phyloP scores from a whole-genome alignment of 1,140 invertebrate species.

The Brachionus paranguensis region DNA sequence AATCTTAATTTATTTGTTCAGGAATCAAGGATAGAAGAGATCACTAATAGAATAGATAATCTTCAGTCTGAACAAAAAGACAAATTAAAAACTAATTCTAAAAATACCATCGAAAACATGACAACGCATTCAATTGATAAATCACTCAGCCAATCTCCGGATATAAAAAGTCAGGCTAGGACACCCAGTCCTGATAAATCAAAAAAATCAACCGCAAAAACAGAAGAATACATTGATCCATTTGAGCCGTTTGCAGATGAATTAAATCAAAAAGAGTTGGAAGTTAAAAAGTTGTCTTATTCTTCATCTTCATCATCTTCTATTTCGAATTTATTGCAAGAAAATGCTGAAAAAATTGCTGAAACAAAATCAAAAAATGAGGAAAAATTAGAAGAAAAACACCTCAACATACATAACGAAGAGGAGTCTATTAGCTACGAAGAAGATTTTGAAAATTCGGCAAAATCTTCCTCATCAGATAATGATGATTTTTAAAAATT shows the following conservation, averaged over 20 bases:
- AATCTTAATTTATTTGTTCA: background rate
- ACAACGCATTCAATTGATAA: background rate
- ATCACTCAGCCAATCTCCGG: background rate
- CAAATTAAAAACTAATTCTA: background rate
- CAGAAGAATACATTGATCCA: background rate
- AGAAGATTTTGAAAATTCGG: slow-evolving; percentile 7
- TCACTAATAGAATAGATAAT: background rate
- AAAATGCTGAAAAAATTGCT: background rate
- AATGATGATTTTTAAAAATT: background rate
- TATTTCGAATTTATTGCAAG: background rate
- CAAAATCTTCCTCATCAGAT: background rate
- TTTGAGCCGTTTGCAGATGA: background rate
- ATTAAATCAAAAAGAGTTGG: background rate
- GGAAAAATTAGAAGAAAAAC: background rate
- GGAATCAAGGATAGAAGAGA: background rate
- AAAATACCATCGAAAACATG: background rate
- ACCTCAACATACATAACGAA: background rate
- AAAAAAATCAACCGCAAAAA: background rate
- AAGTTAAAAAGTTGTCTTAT: background rate
- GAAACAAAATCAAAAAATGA: background rate
- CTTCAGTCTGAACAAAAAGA: background rate
- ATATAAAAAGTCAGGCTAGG: background rate
- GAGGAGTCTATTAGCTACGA: background rate
- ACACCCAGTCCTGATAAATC: background rate
- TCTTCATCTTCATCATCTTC: slow-evolving; percentile 24